Evolutionary conservation across 2,113 vertebrate genomes (phyloP), one percentile per base, ranked within the genome.

Genomic region (Hippopotamus amphibius): DNA sequence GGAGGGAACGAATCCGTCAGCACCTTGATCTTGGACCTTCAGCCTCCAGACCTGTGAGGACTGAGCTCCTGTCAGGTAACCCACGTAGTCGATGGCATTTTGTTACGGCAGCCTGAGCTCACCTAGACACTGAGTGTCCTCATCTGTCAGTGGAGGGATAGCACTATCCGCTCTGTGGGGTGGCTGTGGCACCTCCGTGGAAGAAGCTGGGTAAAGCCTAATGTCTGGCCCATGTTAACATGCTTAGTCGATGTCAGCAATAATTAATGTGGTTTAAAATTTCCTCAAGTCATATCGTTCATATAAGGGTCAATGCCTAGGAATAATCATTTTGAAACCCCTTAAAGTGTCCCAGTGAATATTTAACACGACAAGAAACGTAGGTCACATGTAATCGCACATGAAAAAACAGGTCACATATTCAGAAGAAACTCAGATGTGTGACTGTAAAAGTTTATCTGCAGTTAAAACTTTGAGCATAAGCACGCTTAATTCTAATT

Each of bases 311-410:
- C 59, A 87, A 79, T 41, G 76, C 4, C 13, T 41, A 87, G 22
- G 19, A 89, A 86, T 63, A 91, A 41, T 92, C 63, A 71, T n/a
- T 90, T 66, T 30, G 24, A 55, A 95, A 82, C 83, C 59, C 28
- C 15, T 77, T 89, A 59, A 33, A 72, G 46, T 68, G 53, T 84
- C 26, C 30, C 22, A 57, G 50, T 84, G 8, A 92, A 89, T 97
- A 82, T 17, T 89, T 96, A 93, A 79, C 72, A 59, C 76, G 76
- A 61, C 0, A 50, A 89, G 81, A 91, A 94, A 97, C 89, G 9
- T 50, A 86, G 72, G 55, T 66, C 48, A 95, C 14, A 61, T 61
- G 57, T 30, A 90, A 87, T 84, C 79, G 92, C 57, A 69, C 53
- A 43, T 17, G 7, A 53, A 69, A 12, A 79, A 88, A 66, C 14